Percentiles rank a stretch among this genome's conserved stretches.
Evolutionary conservation across 2,797 vertebrate genomes (phyloP).

Genomic region (Galagoides demidoff): DNA sequence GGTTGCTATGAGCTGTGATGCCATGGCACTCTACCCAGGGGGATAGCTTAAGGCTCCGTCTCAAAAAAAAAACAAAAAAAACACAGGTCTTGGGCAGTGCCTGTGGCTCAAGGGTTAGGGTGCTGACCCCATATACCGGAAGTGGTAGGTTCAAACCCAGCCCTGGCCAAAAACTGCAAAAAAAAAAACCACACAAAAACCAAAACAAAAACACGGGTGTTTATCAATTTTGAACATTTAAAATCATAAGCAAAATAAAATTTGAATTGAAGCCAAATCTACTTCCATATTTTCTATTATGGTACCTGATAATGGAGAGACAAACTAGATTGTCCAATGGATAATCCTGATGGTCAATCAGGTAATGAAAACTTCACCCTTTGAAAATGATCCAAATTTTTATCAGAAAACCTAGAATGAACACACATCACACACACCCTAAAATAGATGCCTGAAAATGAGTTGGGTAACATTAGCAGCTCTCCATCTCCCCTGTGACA

Average conservation of each 20-base stretch:
- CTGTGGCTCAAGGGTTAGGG: no score
- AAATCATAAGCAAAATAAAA: not conserved
- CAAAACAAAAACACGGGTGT: not conserved
- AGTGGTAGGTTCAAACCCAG: no score
- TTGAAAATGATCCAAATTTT: constrained; percentile 46
- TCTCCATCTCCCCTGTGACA: not conserved
- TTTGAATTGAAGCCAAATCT: not conserved
- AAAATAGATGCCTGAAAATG: not conserved
- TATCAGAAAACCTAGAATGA: not conserved
- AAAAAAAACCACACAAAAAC: no score
- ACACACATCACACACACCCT: not conserved
- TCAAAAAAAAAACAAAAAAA: no score
- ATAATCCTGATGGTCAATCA: not conserved
- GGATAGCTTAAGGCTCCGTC: no score
- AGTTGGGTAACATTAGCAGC: not conserved
- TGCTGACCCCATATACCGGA: no score
- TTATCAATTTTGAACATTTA: constrained; percentile 37
- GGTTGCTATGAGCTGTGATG: no score
- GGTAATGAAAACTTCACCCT: constrained; percentile 17
- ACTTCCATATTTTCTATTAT: not conserved
- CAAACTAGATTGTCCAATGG: not conserved
- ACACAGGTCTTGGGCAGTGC: no score
- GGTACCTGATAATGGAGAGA: not conserved
- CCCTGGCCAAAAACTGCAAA: no score
- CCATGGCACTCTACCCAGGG: no score